phyloP scores from a whole-genome alignment of 2,113 vertebrate genomes.

The Cinclus cinclus region DNA sequence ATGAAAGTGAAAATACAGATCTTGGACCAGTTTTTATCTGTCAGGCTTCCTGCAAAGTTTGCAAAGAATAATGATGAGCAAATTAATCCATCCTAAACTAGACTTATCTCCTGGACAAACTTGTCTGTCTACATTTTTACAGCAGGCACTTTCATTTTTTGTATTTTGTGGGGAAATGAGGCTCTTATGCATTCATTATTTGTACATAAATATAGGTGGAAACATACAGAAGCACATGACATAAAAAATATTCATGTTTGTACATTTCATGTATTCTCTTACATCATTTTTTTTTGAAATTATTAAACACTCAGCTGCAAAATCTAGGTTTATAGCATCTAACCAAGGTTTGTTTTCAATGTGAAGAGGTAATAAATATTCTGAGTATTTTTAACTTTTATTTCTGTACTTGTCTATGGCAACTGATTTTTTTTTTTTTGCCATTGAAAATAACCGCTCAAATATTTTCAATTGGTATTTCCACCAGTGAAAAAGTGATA shows the following conservation, averaged over 20 bases:
- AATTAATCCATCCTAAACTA: neutral
- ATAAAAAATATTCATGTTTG: neutral
- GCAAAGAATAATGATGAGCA: neutral
- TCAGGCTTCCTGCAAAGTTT: neutral
- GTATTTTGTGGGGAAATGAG: neutral
- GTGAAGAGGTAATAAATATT: neutral
- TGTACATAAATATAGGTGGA: neutral
- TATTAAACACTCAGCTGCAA: neutral
- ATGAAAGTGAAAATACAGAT: neutral
- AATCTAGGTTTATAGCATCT: neutral
- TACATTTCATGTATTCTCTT: neutral
- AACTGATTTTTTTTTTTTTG: neutral
- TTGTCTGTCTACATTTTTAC: neutral
- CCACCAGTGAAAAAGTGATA: neutral
- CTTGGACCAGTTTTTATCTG: neutral
- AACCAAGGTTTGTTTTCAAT: neutral
- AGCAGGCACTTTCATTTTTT: neutral
- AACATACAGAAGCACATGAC: neutral
- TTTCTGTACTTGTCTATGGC: neutral
- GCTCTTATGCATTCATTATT: neutral
- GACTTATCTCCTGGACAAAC: neutral
- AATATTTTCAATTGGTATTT: neutral
- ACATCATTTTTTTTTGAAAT: neutral
- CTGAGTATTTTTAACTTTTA: neutral
- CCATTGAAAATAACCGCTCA: neutral